phyloP scores from a whole-genome alignment of 2,113 vertebrate species.

The Nansenia antarctica region DNA sequence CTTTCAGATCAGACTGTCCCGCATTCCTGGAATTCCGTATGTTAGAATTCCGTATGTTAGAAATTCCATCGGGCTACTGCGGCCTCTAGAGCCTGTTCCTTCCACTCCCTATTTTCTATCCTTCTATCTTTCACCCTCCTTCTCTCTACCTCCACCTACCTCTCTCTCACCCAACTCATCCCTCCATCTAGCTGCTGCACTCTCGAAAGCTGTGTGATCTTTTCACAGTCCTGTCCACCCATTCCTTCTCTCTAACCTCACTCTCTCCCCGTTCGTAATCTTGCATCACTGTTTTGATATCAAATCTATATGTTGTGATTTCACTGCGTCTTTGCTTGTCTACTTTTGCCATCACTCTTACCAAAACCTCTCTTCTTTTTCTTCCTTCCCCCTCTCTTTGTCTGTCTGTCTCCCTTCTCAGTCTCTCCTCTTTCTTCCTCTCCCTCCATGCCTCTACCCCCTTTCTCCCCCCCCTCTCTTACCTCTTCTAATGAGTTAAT shows the following conservation, averaged over 20 bases:
- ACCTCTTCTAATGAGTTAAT: constrained; percentile 33
- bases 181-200: background rate
- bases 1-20: constrained; percentile 76
- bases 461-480: constrained; percentile 1
- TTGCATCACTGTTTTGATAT: background rate
- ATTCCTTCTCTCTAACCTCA: background rate
- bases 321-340: background rate
- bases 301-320: too few species aligned
- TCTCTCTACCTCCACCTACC: background rate
- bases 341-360: background rate
- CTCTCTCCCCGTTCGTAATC: background rate
- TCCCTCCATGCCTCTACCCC: background rate
- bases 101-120: constrained; percentile 56
- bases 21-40: constrained; percentile 90
- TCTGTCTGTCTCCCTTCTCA: constrained; percentile 8
- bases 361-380: background rate
- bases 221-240: too few species aligned
- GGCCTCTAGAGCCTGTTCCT: constrained; percentile 57
- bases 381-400: background rate
- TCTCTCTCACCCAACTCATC: background rate
- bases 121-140: constrained; percentile 10
- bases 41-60: constrained; percentile 87
- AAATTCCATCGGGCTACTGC: constrained; percentile 86
- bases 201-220: too few species aligned
- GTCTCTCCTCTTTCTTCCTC: too few species aligned